phyloP scores from a whole-genome alignment of 2,113 vertebrate species.

The Dasyornis broadbenti region DNA sequence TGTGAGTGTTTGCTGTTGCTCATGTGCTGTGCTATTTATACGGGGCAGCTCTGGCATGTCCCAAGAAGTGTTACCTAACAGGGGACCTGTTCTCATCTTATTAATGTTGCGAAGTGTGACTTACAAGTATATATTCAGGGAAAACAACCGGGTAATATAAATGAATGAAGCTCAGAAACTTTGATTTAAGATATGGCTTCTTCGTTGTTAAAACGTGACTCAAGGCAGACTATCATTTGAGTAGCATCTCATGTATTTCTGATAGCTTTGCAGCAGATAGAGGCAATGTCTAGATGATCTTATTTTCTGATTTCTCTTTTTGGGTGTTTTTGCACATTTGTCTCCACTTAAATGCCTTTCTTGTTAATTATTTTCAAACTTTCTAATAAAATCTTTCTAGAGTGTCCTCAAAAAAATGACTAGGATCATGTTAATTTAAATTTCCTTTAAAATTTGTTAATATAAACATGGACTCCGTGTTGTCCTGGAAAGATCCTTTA shows the following conservation, averaged over 20 bases:
- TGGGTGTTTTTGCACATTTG: neutral
- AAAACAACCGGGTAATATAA: neutral
- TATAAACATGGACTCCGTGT: neutral
- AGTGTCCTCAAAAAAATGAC: neutral
- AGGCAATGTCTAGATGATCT: neutral
- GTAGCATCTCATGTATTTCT: neutral
- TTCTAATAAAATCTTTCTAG: neutral
- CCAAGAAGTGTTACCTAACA: neutral
- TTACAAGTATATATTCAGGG: neutral
- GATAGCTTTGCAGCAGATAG: neutral
- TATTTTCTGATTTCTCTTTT: neutral
- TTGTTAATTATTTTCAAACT: neutral
- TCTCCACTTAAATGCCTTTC: neutral
- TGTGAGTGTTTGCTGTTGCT: conserved; percentile 19
- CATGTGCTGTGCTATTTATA: conserved; percentile 12
- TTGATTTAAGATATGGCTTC: neutral
- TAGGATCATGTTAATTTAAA: neutral
- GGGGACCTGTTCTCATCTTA: neutral
- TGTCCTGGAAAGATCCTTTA: neutral
- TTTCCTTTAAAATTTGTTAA: neutral
- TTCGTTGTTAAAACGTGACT: neutral
- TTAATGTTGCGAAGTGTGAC: neutral
- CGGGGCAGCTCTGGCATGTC: conserved; percentile 1
- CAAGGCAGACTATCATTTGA: neutral
- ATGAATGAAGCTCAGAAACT: neutral